phyloP scores from a whole-genome alignment of 1,140 invertebrate species.

The Elysia chlorotica region DNA sequence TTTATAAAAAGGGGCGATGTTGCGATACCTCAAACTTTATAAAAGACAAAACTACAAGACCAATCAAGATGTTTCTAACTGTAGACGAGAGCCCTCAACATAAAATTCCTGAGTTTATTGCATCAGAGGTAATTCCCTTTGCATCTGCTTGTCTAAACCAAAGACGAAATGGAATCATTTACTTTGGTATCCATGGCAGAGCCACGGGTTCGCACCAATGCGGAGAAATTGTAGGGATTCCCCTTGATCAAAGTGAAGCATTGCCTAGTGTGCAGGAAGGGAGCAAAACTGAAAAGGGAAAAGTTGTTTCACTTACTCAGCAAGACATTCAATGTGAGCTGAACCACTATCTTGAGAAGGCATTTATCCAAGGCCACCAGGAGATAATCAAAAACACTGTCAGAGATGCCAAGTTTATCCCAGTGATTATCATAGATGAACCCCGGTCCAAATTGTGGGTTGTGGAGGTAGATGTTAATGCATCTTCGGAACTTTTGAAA shows the following conservation, averaged over 20 bases:
- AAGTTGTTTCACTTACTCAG: constrained; percentile 16
- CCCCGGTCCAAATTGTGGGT: constrained; percentile 9
- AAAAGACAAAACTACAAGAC: constrained; percentile 22
- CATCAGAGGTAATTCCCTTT: constrained; percentile 29
- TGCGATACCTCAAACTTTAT: constrained; percentile 15
- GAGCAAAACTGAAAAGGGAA: too few relatives aligned
- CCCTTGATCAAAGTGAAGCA: too few relatives aligned
- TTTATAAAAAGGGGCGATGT: constrained; percentile 7
- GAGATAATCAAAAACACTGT: constrained; percentile 28
- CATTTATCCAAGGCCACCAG: constrained; percentile 22
- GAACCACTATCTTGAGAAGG: constrained; percentile 17
- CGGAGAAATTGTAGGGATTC: constrained; percentile 36
- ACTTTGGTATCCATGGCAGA: constrained; percentile 33
- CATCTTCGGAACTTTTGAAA: constrained; percentile 8
- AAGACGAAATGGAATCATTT: constrained; percentile 38
- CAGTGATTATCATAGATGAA: constrained; percentile 20
- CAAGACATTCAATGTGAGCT: constrained; percentile 21
- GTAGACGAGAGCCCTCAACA: neutral
- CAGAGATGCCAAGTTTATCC: constrained; percentile 29
- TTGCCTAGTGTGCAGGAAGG: too few relatives aligned
- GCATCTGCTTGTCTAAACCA: constrained; percentile 36
- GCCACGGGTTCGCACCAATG: constrained; percentile 11
- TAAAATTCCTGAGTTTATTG: constrained; percentile 21
- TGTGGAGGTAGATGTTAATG: constrained; percentile 37
- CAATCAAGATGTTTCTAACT: constrained; percentile 23